phyloP scores from a whole-genome alignment of 2,797 vertebrate species.

The Remorina albescens region DNA sequence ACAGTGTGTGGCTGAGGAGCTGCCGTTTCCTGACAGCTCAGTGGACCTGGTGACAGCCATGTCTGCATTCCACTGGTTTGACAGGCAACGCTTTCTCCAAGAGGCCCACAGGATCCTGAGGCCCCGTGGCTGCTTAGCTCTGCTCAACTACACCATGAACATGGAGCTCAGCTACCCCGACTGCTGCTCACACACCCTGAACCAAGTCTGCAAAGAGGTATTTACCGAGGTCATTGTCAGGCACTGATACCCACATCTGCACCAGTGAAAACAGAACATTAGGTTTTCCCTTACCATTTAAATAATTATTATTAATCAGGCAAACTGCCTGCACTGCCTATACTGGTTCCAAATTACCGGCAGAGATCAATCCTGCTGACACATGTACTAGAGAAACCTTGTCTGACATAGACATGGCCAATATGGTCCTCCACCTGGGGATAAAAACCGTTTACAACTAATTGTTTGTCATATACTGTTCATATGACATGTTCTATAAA shows the following conservation, averaged over 20 bases:
- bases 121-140: slow-evolving; percentile 82
- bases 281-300: not conserved
- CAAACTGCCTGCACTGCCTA: not conserved
- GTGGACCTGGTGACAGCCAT: slow-evolving; percentile 86
- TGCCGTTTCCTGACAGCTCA: slow-evolving; percentile 80
- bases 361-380: not conserved
- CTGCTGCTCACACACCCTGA: slow-evolving; percentile 80
- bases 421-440: not conserved
- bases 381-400: not conserved
- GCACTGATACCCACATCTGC: not conserved
- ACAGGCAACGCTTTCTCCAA: slow-evolving; percentile 77
- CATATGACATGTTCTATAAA: not conserved
- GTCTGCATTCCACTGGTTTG: slow-evolving; percentile 89
- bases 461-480: not conserved
- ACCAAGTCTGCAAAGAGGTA: slow-evolving; percentile 83
- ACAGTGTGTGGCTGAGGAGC: slow-evolving; percentile 83
- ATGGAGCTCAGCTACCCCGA: slow-evolving; percentile 79
- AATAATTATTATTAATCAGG: no score
- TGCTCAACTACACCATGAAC: slow-evolving; percentile 84
- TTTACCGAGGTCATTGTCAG: slow-evolving; percentile 6
- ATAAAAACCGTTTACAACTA: not conserved
- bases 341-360: not conserved
- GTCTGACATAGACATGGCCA: not conserved
- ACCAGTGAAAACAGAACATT: not conserved
- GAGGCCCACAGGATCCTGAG: slow-evolving; percentile 85